phyloP scores from a whole-genome alignment of 2,888 invertebrate species.

The Caenorhabditis sp. region DNA sequence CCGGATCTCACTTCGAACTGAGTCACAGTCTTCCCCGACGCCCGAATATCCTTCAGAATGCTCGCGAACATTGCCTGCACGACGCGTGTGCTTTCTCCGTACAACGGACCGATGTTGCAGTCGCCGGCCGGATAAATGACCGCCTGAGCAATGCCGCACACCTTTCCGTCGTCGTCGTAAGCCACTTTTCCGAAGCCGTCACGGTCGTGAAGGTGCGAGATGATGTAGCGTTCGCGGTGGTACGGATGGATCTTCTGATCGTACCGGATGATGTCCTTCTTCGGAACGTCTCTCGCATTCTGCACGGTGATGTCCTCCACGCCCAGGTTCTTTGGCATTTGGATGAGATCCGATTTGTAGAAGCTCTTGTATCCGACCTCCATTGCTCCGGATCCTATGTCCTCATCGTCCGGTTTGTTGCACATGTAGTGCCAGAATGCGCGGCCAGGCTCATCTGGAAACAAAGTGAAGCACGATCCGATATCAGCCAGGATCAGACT shows the following conservation, averaged over 20 bases:
- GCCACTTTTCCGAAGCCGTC: conserved; percentile 27
- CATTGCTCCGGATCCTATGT: neutral
- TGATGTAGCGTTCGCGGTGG: conserved; percentile 19
- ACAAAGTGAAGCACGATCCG: neutral
- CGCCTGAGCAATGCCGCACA: conserved; percentile 18
- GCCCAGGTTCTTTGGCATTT: neutral
- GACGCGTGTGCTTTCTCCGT: conserved; percentile 22
- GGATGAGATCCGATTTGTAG: neutral
- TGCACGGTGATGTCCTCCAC: neutral
- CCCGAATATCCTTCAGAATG: conserved; percentile 14
- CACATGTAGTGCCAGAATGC: conserved; percentile 2
- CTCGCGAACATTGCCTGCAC: conserved; percentile 25
- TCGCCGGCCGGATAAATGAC: conserved; percentile 27
- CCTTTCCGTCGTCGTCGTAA: conserved; percentile 18
- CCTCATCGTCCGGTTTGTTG: neutral
- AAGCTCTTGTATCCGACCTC: neutral
- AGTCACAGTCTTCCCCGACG: conserved; percentile 11
- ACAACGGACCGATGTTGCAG: conserved; percentile 24
- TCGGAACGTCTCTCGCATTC: conserved; percentile 24
- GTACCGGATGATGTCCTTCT: conserved; percentile 18
- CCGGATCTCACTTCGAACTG: conserved; percentile 24
- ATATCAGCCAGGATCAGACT: neutral
- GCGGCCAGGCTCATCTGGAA: neutral
- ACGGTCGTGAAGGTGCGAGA: conserved; percentile 18
- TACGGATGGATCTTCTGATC: conserved; percentile 28